A percentile compares a stretch with the other conserved stretches of the same genome.
Evolutionary conservation across 2,797 vertebrate species (phyloP).

Genomic region (Pangasius krempfi): DNA sequence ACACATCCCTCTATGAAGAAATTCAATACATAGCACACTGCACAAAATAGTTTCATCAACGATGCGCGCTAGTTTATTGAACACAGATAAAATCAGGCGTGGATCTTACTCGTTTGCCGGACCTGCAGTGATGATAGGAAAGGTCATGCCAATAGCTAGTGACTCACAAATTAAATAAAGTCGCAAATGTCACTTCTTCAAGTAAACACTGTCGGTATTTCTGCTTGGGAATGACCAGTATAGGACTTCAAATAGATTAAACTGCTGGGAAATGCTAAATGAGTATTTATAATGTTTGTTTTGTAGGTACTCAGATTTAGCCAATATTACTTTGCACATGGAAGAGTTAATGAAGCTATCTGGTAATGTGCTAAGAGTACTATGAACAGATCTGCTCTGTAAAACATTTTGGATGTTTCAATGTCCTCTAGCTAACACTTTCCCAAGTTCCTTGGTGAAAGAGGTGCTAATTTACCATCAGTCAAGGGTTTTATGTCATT

Average conservation of each 20-base stretch:
- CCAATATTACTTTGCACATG: not conserved
- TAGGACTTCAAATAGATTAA: constrained; percentile 5
- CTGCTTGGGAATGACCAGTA: not conserved
- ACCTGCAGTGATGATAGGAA: constrained; percentile 65
- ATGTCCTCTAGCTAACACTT: not conserved
- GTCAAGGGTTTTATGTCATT: not conserved
- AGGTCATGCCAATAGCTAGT: constrained; percentile 75
- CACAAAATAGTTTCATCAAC: constrained; percentile 61
- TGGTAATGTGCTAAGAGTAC: not conserved
- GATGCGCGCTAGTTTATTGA: constrained; percentile 71
- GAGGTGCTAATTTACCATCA: not conserved
- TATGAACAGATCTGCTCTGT: not conserved
- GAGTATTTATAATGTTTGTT: not conserved
- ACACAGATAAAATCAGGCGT: constrained; percentile 64
- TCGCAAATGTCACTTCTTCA: constrained; percentile 77
- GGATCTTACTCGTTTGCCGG: constrained; percentile 66
- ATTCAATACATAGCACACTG: constrained; percentile 65
- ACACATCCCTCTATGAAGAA: constrained; percentile 54
- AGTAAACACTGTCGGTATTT: constrained; percentile 71
- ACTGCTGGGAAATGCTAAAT: not conserved
- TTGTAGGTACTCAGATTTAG: not conserved
- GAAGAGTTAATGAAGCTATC: no score
- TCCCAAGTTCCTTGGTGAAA: not conserved
- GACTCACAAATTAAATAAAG: constrained; percentile 78
- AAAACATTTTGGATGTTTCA: not conserved